Evolutionary conservation across 2,113 vertebrate species (phyloP), one percentile per base, ranked within the genome.

Genomic region (Antennarius striatus): DNA sequence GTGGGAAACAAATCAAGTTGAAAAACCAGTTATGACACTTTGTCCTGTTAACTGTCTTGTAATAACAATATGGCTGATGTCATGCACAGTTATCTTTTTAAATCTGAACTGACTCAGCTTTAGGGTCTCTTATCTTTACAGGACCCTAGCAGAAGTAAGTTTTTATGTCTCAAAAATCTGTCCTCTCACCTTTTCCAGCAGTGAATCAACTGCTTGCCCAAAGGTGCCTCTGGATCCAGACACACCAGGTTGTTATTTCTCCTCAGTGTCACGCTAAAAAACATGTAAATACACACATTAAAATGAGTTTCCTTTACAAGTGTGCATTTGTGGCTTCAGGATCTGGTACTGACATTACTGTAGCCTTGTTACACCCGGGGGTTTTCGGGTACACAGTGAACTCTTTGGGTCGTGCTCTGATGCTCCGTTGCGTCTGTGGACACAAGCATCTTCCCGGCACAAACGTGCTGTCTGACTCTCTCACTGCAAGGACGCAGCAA

Each of bases 131-230:
- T 49, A 4, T 4, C 4, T 1, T 28, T n/a, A 39, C 0, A 45
- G 11, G 12, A 13, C 10, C 15, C 5, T 16, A 3, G 1, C n/a
- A 3, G 11, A 14, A 16, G 47, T 4, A 14, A 16, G 47, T 4
- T 10, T 50, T 9, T 5, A 17, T 9, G 42, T 15, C 40, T 54
- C 3, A 57, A 1, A 14, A 6, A 15, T 56, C 6, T 15, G n/a
- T 43, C 16, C 2, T 56, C 80, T 89, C 67, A 94, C 93, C 79
- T 90, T 1, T 83, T 83, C 90, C 89, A 93, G 83, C 93, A 94
- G 45, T 51, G 83, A 30, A 80, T 52, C 45, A 93, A 78, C 47
- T 76, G 73, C 81, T 68, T 90, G 4, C 88, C 93, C 63, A 91
- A 63, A 0, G 1, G 49, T 3, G 50, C 71, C 1, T 71, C 56